Evolutionary conservation across 1,140 invertebrate species (phyloP).

Genomic region (Drosophila littoralis): DNA sequence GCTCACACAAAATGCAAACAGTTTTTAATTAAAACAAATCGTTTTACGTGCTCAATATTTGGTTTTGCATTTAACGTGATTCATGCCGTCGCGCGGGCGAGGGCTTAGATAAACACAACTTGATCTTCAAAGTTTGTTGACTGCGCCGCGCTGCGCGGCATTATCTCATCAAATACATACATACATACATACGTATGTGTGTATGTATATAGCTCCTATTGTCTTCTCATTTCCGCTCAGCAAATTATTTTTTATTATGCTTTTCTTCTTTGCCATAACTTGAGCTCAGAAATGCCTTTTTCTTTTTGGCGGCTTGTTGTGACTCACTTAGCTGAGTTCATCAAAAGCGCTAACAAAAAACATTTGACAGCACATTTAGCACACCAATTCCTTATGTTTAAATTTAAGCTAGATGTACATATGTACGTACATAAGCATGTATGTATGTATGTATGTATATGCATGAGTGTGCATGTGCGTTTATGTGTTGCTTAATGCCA

Average conservation of each 20-base stretch:
- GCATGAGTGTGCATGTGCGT: background rate
- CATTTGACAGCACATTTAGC: slow-evolving; percentile 10
- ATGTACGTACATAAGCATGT: background rate
- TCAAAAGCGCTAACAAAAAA: slow-evolving; percentile 17
- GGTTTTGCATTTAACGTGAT: slow-evolving; percentile 44
- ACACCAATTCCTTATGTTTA: background rate
- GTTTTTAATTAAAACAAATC: slow-evolving; percentile 77
- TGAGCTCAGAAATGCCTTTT: background rate
- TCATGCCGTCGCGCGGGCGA: slow-evolving; percentile 21
- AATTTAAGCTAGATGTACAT: background rate
- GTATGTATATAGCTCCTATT: slow-evolving; percentile 1
- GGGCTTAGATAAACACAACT: slow-evolving; percentile 21
- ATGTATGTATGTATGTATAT: background rate
- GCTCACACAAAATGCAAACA: slow-evolving; percentile 69
- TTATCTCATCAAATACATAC: slow-evolving; percentile 45
- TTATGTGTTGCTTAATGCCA: background rate
- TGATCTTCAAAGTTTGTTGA: slow-evolving; percentile 62
- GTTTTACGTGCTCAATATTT: slow-evolving; percentile 59
- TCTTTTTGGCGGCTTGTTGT: background rate
- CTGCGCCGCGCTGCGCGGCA: slow-evolving; percentile 13
- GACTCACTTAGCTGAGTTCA: slow-evolving; percentile 23
- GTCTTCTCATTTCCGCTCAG: background rate
- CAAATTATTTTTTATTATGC: slow-evolving; percentile 14
- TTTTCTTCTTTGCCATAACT: background rate
- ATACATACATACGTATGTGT: no score